Evolutionary conservation across 2,113 vertebrate species (phyloP), one percentile per base, ranked within the genome.

Genomic region (Cairina moschata): DNA sequence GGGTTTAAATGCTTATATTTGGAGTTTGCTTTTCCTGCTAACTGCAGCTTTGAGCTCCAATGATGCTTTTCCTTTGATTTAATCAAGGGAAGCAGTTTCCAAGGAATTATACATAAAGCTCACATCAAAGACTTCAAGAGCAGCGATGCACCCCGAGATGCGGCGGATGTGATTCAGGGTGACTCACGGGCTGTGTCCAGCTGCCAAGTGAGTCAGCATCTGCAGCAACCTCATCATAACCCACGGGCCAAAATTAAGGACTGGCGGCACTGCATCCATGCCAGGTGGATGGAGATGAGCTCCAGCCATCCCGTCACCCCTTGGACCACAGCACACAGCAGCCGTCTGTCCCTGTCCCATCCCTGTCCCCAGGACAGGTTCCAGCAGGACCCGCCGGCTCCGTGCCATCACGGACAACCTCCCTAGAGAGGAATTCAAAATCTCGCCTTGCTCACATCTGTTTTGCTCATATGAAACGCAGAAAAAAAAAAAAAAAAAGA

Each of bases 51-150:
- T 66, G 44, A 87, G 29, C 44, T 68, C 38, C 66, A 68, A 55
- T 76, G 86, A 85, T 95, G 91, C 62, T 92, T 95, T 95, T 95
- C 93, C 77, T 92, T 66, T 71, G 67, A n/a, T 85, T 87, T 91
- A 62, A 90, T 80, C 17, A 85, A 60, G 93, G 81, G 84, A 95
- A 95, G 59, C 63, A 40, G 54, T 94, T 95, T 67, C 84, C 82
- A 82, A 89, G 81, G 84, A 44, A 38, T 66, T n/a, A 15, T 4
- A 6, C 60, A 3, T 34, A 5, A 0, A 82, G 66, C 82, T 79
- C 44, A 69, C 71, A 85, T 76, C 91, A 90, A 87, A 95, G 96
- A 3, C 63, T 83, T 25, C 59, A 23, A 0, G n/a, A 22, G 84
- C 54, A 55, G 59, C 1, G 40, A 21, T 88, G 95, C 42, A 50